Evolutionary conservation across 2,888 invertebrate species (phyloP), one percentile per base, ranked within the genome.

Genomic region (Drosophila hamatofila): DNA sequence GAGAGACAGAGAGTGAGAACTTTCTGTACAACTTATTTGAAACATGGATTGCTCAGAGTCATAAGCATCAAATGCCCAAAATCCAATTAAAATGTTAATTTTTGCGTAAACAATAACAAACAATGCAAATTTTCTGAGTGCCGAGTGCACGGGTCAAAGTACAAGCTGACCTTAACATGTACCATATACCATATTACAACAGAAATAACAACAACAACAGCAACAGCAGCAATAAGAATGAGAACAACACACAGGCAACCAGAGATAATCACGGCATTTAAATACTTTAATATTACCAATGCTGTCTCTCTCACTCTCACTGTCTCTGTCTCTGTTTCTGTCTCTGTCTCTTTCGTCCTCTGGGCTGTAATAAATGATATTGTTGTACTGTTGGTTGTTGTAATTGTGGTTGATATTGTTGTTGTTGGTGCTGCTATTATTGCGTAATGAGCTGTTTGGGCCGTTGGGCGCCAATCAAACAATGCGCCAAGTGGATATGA

Each of bases 21-120:
- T 9, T 35, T 23, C 35, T 23, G 25, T 39, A 1, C 3, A 39
- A 39, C 39, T 18, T 21, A 18, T 18, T 12, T 54, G 54, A 39
- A 35, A 25, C 33, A 44, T 37, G 42, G 66, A 35, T 30, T 56
- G 59, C 52, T 35, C 57, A 44, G 18, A 30, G 37, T 41, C 18
- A 63, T 65, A 48, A 62, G 46, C 60, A 55, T 14, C 25, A 69
- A 72, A 67, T 69, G 62, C 21, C 54, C 48, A 74, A 83, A 78
- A 81, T 81, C 72, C 82, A 82, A 82, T 83, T 83, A 82, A 82
- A 82, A 83, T 82, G 82, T 83, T 82, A 82, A 82, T 83, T 82
- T 83, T 74, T 78, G 61, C 61, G 60, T 58, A 74, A 78, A 72
- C 81, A 81, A 83, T 74, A 68, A 62, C 69, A 78, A 77, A 39